Conservation (phyloP, 2,888 invertebrate genomes). For the Paralinhomoeus sp. region DNA sequence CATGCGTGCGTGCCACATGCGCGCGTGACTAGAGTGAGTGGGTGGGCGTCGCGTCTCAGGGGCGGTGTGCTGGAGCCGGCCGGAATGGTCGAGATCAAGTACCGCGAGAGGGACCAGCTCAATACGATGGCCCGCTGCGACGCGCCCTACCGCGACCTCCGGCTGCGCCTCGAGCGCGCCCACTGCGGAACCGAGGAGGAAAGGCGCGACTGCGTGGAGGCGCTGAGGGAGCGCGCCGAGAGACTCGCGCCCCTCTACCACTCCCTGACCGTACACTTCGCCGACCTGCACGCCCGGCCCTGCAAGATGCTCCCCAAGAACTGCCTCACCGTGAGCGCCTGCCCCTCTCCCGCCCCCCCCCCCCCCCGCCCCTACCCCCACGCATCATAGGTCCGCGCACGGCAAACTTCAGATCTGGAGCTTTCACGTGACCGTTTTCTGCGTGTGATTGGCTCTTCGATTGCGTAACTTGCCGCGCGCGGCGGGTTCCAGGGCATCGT, state of each 20-base stretch:
- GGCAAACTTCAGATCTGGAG: too few species aligned
- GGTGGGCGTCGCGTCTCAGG: too few species aligned
- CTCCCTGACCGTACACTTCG: slow-evolving; percentile 70
- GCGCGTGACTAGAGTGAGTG: too few species aligned
- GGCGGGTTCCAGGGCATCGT: slow-evolving; percentile 66
- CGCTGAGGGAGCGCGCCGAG: slow-evolving; percentile 42
- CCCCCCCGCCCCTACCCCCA: too few species aligned
- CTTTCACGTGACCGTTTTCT: too few species aligned
- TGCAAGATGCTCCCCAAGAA: slow-evolving; percentile 88
- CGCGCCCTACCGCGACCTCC: slow-evolving; percentile 1
- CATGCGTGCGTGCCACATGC: too few species aligned
- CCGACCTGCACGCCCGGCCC: slow-evolving; percentile 91
- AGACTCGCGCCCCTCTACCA: slow-evolving; percentile 53
- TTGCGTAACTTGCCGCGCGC: too few species aligned
- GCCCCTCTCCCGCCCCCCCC: too few species aligned
- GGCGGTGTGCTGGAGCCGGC: slow-evolving; percentile 89
- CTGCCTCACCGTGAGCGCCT: too few species aligned
- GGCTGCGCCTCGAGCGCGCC: not conserved
- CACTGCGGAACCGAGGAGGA: slow-evolving; percentile 73
- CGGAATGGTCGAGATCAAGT: slow-evolving; percentile 92
- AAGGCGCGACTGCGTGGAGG: slow-evolving; percentile 47
- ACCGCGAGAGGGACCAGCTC: slow-evolving; percentile 61
- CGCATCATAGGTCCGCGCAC: too few species aligned
- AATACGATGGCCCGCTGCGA: slow-evolving; percentile 61
- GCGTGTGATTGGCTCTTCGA: too few species aligned